Percentiles rank a stretch among this genome's conserved stretches.
These are phyloP conservation scores for Notolepis coatsorum DNA, from an alignment of 2,797 vertebrate species.

Conservation along the genomic window DNA sequence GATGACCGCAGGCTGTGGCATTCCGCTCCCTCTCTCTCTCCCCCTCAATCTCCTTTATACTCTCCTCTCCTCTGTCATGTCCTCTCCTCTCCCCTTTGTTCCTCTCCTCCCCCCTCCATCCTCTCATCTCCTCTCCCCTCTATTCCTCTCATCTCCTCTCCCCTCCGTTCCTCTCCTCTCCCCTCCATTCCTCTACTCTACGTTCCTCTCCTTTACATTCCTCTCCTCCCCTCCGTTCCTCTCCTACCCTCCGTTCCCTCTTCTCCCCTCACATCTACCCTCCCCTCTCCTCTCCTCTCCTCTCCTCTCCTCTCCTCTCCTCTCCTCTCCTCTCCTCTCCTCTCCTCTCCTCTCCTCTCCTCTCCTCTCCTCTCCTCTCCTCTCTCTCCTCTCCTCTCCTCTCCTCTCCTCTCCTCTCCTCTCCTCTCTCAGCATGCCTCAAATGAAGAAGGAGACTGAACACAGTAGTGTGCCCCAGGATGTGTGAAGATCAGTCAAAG, in stretches of 20 bases:
- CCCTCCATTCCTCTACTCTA: too few species aligned
- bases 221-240: not conserved
- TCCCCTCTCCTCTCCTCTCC: not conserved
- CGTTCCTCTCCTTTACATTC: too few species aligned
- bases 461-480: constrained; percentile 8
- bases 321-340: not conserved
- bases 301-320: too few species aligned
- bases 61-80: not conserved
- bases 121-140: not conserved
- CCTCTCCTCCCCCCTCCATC: not conserved
- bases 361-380: not conserved
- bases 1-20: constrained; percentile 42
- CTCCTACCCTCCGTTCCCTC: not conserved
- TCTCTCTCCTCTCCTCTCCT: not conserved
- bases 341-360: not conserved
- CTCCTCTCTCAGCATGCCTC: constrained; percentile 17
- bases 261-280: not conserved
- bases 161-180: not conserved
- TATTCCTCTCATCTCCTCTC: not conserved
- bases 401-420: not conserved
- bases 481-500: constrained; percentile 47
- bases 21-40: not conserved
- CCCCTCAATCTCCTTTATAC: not conserved
- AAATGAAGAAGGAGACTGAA: not conserved
- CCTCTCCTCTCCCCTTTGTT: not conserved